These are phyloP conservation scores for Uropsilus gracilis DNA, from an alignment of 2,113 vertebrate genomes.

Conservation along the genomic window DNA sequence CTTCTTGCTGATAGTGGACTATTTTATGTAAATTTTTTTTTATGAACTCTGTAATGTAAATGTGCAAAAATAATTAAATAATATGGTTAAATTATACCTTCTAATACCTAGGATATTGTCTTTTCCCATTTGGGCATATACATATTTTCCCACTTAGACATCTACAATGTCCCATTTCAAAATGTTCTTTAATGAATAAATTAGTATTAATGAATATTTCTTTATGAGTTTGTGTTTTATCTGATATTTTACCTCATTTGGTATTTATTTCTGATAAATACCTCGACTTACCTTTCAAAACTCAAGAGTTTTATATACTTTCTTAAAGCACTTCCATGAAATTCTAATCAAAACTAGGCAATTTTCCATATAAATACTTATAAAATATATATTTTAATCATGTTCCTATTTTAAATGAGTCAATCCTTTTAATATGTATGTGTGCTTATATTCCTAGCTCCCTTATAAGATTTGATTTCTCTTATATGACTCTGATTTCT, in stretches of 20 bases:
- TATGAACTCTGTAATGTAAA: background rate
- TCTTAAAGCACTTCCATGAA: background rate
- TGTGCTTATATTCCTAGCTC: background rate
- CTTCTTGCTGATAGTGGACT: background rate
- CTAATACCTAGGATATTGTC: background rate
- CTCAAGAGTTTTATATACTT: background rate
- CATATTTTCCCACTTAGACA: background rate
- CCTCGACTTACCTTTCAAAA: background rate
- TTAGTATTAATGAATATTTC: background rate
- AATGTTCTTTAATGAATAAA: background rate
- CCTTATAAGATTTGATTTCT: background rate
- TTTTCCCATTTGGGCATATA: background rate
- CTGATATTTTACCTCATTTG: background rate
- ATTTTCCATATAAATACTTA: background rate
- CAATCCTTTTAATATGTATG: background rate
- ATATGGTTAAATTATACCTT: background rate
- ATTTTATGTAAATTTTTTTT: background rate
- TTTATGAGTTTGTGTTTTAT: background rate
- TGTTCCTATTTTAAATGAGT: background rate
- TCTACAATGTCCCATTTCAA: background rate
- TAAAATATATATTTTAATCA: background rate
- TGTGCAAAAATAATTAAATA: background rate
- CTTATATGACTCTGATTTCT: background rate
- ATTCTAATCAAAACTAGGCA: background rate
- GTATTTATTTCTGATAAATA: background rate